Conservation (phyloP, 1,140 invertebrate genomes). For the Oncopodura yosiiana region DNA sequence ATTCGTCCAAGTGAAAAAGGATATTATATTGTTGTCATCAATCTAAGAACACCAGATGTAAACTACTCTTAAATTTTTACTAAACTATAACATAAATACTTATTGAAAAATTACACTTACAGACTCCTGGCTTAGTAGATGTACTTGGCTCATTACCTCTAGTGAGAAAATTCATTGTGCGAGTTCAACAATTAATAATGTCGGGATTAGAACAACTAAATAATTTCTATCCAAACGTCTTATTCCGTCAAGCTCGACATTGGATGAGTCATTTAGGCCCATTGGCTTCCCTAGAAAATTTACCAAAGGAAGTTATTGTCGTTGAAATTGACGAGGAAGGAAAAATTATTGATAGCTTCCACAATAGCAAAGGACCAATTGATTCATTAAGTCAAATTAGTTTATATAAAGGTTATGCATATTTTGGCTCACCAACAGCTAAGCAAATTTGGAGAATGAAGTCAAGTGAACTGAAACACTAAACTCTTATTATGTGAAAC, state of each 20-base stretch:
- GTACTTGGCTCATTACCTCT: slow-evolving; percentile 38
- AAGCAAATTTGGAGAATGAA: too few species aligned
- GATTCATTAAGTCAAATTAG: background rate
- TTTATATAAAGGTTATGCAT: background rate
- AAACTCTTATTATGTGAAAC: too few species aligned
- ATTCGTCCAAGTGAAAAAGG: slow-evolving; percentile 53
- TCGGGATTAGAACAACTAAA: slow-evolving; percentile 24
- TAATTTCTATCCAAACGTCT: slow-evolving; percentile 23
- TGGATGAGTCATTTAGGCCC: slow-evolving; percentile 43
- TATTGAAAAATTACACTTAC: slow-evolving; percentile 37
- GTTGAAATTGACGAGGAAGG: background rate
- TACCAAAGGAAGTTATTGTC: slow-evolving; percentile 33
- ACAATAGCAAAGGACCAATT: background rate
- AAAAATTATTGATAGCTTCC: background rate
- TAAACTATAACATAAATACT: too few species aligned
- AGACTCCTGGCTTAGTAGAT: slow-evolving; percentile 37
- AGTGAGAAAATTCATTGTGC: slow-evolving; percentile 38
- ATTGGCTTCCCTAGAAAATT: slow-evolving; percentile 54
- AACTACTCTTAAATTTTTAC: slow-evolving; percentile 6
- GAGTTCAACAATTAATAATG: slow-evolving; percentile 33
- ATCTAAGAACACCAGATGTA: slow-evolving; percentile 38
- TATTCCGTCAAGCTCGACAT: slow-evolving; percentile 37
- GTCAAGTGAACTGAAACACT: slow-evolving; percentile 5
- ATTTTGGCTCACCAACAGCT: background rate
- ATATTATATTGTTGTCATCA: slow-evolving; percentile 57